Evolutionary conservation across 64 coral and sea anemone species (phyloP).

Genomic region (Stichodactyla mertensii): DNA sequence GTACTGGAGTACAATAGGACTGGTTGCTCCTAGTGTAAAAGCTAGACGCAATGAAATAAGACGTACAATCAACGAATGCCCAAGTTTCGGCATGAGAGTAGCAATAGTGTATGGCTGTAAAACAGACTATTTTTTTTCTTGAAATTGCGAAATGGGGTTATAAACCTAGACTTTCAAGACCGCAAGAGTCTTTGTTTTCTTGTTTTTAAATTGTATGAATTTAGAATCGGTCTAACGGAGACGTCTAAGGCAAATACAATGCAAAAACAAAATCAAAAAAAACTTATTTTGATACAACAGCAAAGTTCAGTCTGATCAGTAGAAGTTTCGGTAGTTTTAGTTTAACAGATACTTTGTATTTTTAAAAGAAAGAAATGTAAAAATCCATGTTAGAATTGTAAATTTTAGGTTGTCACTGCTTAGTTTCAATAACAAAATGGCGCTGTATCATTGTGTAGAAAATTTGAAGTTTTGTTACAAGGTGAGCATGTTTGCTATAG

Average conservation of each 20-base stretch:
- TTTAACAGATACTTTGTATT: neutral
- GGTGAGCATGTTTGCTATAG: neutral
- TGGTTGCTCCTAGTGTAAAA: constrained; percentile 26
- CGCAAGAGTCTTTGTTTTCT: neutral
- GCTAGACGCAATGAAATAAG: neutral
- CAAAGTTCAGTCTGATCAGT: neutral
- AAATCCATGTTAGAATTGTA: neutral
- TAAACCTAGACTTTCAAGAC: constrained; percentile 32
- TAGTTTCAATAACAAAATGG: neutral
- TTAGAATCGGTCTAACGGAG: neutral
- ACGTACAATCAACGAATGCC: constrained; percentile 5
- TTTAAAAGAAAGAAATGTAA: neutral
- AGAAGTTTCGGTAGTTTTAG: neutral
- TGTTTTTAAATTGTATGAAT: constrained; percentile 16
- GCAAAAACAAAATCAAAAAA: neutral
- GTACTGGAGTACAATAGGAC: neutral
- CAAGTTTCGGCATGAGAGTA: neutral
- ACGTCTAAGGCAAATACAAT: neutral
- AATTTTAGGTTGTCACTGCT: neutral
- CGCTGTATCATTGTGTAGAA: constrained; percentile 13
- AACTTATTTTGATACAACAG: neutral
- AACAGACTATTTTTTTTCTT: constrained; percentile 27
- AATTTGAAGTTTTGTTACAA: constrained; percentile 31
- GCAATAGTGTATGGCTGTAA: constrained; percentile 9
- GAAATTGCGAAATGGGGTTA: constrained; percentile 37